phyloP scores from a whole-genome alignment of 2,113 vertebrate species.

The Heterotilapia buettikoferi region DNA sequence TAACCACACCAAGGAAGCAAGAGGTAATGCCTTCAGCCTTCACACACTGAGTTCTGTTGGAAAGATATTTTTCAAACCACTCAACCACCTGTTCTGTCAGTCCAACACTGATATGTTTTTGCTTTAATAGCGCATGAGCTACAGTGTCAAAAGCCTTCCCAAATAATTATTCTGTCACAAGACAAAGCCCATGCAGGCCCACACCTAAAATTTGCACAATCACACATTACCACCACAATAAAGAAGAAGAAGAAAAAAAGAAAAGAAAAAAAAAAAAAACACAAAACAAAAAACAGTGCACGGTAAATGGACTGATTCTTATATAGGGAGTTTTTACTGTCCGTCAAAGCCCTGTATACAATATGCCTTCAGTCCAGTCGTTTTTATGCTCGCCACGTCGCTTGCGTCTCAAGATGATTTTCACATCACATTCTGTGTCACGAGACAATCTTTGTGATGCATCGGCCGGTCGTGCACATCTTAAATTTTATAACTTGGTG shows the following conservation, averaged over 20 bases:
- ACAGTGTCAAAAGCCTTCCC: neutral
- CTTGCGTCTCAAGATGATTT: neutral
- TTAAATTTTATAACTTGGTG: neutral
- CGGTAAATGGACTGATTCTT: neutral
- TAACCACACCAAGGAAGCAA: neutral
- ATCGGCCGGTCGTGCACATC: fast-evolving
- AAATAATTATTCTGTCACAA: neutral
- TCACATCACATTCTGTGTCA: neutral
- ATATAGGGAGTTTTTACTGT: neutral
- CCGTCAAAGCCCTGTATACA: neutral
- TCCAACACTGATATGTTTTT: neutral
- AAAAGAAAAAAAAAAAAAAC: neutral
- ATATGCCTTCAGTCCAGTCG: neutral
- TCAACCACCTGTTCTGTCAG: neutral
- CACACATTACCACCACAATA: neutral
- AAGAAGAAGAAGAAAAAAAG: neutral
- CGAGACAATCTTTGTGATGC: neutral
- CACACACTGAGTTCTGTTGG: neutral
- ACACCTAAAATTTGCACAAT: neutral
- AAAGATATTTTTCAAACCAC: neutral
- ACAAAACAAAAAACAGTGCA: neutral
- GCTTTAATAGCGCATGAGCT: neutral
- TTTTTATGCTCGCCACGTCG: neutral
- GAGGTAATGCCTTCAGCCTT: neutral
- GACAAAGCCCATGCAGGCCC: neutral